These are phyloP conservation scores for Dinocampus coccinellae DNA, from an alignment of 2,888 invertebrate genomes.

Conservation along the genomic window DNA sequence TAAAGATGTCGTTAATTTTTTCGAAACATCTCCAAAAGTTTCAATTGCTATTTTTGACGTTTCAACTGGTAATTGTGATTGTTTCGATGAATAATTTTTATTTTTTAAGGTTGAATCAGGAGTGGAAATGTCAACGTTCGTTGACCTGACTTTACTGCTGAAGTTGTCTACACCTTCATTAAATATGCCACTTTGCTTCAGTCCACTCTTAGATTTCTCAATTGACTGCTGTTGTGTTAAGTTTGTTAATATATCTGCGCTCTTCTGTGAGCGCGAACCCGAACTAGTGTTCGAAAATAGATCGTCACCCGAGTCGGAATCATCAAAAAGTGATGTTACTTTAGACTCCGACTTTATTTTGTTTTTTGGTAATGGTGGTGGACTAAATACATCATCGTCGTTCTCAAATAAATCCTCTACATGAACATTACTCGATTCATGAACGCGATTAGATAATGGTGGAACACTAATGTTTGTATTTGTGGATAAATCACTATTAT, in stretches of 20 bases:
- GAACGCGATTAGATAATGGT: slow-evolving; percentile 24
- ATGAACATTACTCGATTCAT: slow-evolving; percentile 26
- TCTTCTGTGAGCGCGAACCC: slow-evolving; percentile 58
- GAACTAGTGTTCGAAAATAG: slow-evolving; percentile 62
- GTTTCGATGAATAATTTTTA: neutral
- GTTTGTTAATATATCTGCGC: slow-evolving; percentile 52
- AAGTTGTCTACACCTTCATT: slow-evolving; percentile 57
- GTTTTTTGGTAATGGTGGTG: slow-evolving; percentile 62
- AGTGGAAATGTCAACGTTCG: slow-evolving; percentile 60
- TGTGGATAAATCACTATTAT: slow-evolving; percentile 24
- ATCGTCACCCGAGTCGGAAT: slow-evolving; percentile 64
- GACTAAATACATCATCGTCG: slow-evolving; percentile 60
- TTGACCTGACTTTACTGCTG: slow-evolving; percentile 46
- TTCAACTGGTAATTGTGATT: neutral
- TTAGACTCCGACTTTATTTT: slow-evolving; percentile 56
- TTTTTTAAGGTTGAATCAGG: slow-evolving; percentile 25
- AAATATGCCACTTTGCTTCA: slow-evolving; percentile 51
- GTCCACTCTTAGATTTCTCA: slow-evolving; percentile 43
- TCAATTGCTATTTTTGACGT: slow-evolving; percentile 22
- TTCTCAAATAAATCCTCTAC: slow-evolving; percentile 51
- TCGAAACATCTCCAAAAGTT: neutral
- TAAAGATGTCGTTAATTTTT: slow-evolving; percentile 21
- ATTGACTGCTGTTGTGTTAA: slow-evolving; percentile 41
- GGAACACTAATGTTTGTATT: slow-evolving; percentile 32
- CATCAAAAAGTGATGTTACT: slow-evolving; percentile 60